Conservation (phyloP, 1,140 invertebrate genomes). For the Drosophila ercepeae region DNA sequence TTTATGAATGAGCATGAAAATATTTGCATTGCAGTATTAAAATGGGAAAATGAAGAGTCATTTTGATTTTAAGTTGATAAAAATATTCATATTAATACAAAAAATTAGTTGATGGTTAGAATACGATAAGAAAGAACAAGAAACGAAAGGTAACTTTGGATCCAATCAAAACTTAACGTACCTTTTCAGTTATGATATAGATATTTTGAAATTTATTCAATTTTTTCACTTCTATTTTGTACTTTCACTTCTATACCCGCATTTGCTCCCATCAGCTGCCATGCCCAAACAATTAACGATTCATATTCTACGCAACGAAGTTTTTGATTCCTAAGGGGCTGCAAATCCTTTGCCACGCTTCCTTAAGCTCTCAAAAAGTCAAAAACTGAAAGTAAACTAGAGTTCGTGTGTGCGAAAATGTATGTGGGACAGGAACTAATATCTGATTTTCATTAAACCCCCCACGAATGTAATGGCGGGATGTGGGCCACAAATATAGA, state of each 20-base stretch:
- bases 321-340: slow-evolving; percentile 61
- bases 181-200: no score
- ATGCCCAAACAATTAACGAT: slow-evolving; percentile 65
- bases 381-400: slow-evolving; percentile 58
- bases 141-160: no score
- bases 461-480: slow-evolving; percentile 20
- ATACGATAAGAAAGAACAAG: no score
- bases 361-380: slow-evolving; percentile 42
- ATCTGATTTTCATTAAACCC: slow-evolving; percentile 73
- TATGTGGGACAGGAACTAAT: slow-evolving; percentile 43
- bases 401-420: slow-evolving; percentile 19
- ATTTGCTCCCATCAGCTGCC: slow-evolving; percentile 2
- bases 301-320: slow-evolving; percentile 70
- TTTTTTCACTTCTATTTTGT: no score
- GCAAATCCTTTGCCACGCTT: slow-evolving; percentile 61
- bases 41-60: no score
- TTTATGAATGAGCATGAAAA: slow-evolving; percentile 75
- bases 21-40: slow-evolving; percentile 47
- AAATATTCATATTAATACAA: neutral
- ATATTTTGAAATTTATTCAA: no score
- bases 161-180: no score
- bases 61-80: neutral
- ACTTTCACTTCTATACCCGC: no score
- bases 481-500: slow-evolving; percentile 24
- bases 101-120: neutral